Percentiles rank a stretch among this genome's conserved stretches.
These are phyloP conservation scores for Gadopsis bispinosus DNA, from an alignment of 2,797 vertebrate genomes.

Conservation along the genomic window DNA sequence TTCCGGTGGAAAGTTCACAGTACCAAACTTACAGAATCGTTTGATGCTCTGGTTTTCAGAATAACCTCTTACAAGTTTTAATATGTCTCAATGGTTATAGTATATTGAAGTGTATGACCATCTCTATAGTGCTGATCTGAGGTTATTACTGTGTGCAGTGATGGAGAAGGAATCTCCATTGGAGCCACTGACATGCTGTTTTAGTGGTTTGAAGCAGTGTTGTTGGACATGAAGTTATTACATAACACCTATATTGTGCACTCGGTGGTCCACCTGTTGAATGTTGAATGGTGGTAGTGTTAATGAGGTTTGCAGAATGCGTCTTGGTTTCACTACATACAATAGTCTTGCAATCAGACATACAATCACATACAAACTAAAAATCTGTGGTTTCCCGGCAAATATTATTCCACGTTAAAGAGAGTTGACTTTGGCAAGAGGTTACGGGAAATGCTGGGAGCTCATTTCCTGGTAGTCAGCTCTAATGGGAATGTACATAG, in stretches of 20 bases:
- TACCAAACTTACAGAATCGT: not conserved
- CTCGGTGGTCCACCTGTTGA: conserved; percentile 31
- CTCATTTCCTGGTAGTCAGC: not conserved
- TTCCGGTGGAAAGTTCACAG: conserved; percentile 18
- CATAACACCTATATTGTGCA: conserved; percentile 1
- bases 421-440: not conserved
- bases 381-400: not conserved
- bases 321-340: not conserved
- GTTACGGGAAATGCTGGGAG: not conserved
- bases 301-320: not conserved
- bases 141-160: conserved; percentile 44
- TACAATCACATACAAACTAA: not conserved
- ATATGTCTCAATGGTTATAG: conserved; percentile 40
- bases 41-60: conserved; percentile 23
- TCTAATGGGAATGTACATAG: not conserved
- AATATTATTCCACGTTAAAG: not conserved
- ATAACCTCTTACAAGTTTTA: conserved; percentile 17
- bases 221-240: conserved; percentile 15
- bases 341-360: not conserved
- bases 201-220: conserved; percentile 22
- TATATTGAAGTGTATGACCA: conserved; percentile 14
- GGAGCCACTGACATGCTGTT: conserved; percentile 23
- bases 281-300: not conserved
- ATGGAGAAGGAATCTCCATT: conserved; percentile 34
- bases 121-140: conserved; percentile 47